Conservation (phyloP, 2,888 invertebrate genomes). For the Xylota sylvarum region DNA sequence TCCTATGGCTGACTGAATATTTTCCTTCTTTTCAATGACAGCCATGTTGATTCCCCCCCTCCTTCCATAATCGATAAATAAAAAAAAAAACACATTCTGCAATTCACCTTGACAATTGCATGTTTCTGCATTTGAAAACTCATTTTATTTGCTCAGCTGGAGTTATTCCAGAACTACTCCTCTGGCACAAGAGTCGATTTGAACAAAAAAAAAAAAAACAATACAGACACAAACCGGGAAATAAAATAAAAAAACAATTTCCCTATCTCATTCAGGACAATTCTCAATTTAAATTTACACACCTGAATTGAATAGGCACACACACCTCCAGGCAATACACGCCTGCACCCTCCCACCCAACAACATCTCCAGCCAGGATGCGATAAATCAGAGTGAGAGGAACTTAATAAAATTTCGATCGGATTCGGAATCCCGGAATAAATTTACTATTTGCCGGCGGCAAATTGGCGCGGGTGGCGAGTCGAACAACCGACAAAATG, state of each 20-base stretch:
- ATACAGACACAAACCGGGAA: neutral
- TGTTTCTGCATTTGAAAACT: conserved; percentile 54
- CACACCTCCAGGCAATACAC: neutral
- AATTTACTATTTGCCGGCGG: conserved; percentile 60
- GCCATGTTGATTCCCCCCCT: neutral
- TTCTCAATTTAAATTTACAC: conserved; percentile 63
- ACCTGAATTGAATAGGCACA: conserved; percentile 47
- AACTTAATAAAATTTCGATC: conserved; percentile 70
- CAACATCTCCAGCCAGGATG: conserved; percentile 1
- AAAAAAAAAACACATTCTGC: conserved; percentile 30
- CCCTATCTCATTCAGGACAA: neutral
- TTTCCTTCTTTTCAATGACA: neutral
- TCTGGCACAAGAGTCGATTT: conserved; percentile 18
- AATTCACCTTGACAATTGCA: conserved; percentile 44
- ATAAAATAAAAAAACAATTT: conserved; percentile 31
- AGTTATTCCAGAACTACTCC: conserved; percentile 18
- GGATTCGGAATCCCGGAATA: conserved; percentile 45
- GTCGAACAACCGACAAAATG: conserved; percentile 47
- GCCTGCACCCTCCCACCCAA: neutral
- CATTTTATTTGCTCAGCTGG: conserved; percentile 68
- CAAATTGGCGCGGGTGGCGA: conserved; percentile 27
- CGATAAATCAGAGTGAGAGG: conserved; percentile 61
- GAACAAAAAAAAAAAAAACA: neutral
- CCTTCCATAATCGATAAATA: neutral
- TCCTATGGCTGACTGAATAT: neutral